Base-by-base conservation (phyloP, 2,113 vertebrate genomes). In the Hystrix cristata region DNA sequence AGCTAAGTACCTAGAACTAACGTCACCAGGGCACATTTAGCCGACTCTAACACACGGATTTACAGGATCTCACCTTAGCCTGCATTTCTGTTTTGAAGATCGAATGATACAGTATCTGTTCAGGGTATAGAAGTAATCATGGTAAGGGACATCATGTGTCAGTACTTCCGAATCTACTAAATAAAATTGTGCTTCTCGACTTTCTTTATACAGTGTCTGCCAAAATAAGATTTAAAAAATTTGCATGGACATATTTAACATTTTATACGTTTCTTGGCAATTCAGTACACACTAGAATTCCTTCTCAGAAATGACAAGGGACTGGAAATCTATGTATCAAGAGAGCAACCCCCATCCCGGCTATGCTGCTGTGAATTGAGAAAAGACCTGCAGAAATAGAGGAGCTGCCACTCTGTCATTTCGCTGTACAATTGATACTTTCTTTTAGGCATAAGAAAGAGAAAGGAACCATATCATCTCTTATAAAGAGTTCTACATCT, bases 41-140 rank as follows among this genome's bases (percentile, higher is more conserved):
- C 23, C 51, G 89, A 46, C 57, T 62, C n/a, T 51, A 76, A 78
- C 71, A 27, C 27, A 64, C 4, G 64, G 1, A 0, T 57, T 51
- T 65, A 43, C 0, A 0, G 51, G 1, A 76, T 82, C 98, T 98
- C 97, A 99, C 99, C 99, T 99, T 34, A 99, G 99, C 38, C 99
- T 99, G 97, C 99, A 99, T 88, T 99, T 99, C 97, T 99, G 98
- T 88, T 99, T 99, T 43, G 99, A 99, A 72, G 97, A 98, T 23
- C 98, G 98, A 84, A 98, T 98, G 96, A 99, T 99, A 95, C 98
- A 99, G 98, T 99, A 99, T 97, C 99, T 98, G 95, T 99, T 99
- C 97, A 99, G 98, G 25, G 99, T 99, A 98, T 99, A 99, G 98
- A 99, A 99, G 98, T 99, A 99, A 95, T 99, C 99, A 0, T 99